Conservation (phyloP, 2,888 invertebrate genomes). For the Macrophya alboannulata region DNA sequence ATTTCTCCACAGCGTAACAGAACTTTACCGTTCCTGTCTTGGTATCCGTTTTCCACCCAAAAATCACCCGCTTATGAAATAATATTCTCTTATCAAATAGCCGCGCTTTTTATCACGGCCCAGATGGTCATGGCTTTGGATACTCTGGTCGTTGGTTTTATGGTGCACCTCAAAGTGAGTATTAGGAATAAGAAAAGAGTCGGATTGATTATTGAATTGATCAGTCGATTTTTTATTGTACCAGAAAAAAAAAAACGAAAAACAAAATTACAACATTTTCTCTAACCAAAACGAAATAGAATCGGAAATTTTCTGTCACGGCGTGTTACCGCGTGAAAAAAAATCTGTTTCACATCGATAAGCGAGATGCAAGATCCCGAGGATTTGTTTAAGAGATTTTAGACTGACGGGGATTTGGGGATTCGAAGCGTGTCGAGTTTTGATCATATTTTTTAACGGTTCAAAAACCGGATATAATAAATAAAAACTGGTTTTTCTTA, state of each 20-base stretch:
- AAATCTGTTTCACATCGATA: slow-evolving; percentile 21
- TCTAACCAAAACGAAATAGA: too few relatives aligned
- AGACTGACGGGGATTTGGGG: neutral
- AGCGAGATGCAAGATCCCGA: slow-evolving; percentile 16
- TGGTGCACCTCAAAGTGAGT: slow-evolving; percentile 28
- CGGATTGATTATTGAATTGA: neutral
- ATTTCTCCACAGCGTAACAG: neutral
- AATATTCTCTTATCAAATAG: slow-evolving; percentile 26
- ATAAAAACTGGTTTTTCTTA: neutral
- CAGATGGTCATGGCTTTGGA: slow-evolving; percentile 25
- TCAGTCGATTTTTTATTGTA: neutral
- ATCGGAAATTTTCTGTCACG: neutral
- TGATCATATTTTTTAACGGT: neutral
- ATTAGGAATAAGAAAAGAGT: neutral
- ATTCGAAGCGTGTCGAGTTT: neutral
- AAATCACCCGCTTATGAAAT: slow-evolving; percentile 34
- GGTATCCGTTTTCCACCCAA: slow-evolving; percentile 33
- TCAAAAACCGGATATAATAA: neutral
- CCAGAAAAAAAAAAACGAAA: too few relatives aligned
- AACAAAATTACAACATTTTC: too few relatives aligned
- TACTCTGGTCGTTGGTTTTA: neutral
- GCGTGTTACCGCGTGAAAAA: neutral
- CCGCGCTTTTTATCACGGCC: neutral
- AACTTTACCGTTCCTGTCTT: neutral
- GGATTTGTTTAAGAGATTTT: neutral